A percentile compares a stretch with the other conserved stretches of the same genome.
phyloP scores from a whole-genome alignment of 2,113 vertebrate genomes.

The Tapirus terrestris region DNA sequence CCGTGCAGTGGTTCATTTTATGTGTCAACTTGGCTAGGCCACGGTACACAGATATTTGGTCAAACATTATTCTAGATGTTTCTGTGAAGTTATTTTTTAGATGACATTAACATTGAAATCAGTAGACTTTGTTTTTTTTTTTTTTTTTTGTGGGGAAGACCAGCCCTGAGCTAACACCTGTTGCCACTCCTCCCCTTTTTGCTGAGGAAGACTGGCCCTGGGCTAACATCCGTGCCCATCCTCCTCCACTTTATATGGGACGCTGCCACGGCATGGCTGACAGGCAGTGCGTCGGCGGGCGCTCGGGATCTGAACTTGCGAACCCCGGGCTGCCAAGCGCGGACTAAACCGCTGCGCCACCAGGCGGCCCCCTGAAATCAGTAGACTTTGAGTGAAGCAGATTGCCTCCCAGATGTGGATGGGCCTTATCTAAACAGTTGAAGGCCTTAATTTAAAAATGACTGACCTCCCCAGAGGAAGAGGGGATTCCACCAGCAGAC shows the following conservation, averaged over 20 bases:
- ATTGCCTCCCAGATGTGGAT: background rate
- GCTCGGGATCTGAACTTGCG: too few relatives aligned
- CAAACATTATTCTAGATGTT: background rate
- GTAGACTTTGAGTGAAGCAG: background rate
- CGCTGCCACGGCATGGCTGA: too few relatives aligned
- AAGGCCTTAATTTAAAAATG: background rate
- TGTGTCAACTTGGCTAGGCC: background rate
- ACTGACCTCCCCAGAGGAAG: background rate
- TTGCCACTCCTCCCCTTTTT: too few relatives aligned
- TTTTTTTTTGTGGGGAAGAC: too few relatives aligned
- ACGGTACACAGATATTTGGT: background rate
- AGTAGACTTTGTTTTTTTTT: background rate
- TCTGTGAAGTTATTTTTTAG: background rate
- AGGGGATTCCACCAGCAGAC: background rate
- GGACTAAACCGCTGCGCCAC: too few relatives aligned
- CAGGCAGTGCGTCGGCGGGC: too few relatives aligned
- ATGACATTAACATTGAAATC: background rate
- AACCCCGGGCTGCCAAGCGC: too few relatives aligned
- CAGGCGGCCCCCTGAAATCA: too few relatives aligned
- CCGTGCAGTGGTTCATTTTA: accelerated
- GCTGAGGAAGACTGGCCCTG: too few relatives aligned
- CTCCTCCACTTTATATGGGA: too few relatives aligned
- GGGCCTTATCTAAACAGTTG: background rate
- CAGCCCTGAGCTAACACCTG: too few relatives aligned
- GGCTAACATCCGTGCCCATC: too few relatives aligned